A percentile compares a stretch with the other conserved stretches of the same genome.
Evolutionary conservation across 2,797 vertebrate genomes (phyloP).

Genomic region (Tapirus indicus): DNA sequence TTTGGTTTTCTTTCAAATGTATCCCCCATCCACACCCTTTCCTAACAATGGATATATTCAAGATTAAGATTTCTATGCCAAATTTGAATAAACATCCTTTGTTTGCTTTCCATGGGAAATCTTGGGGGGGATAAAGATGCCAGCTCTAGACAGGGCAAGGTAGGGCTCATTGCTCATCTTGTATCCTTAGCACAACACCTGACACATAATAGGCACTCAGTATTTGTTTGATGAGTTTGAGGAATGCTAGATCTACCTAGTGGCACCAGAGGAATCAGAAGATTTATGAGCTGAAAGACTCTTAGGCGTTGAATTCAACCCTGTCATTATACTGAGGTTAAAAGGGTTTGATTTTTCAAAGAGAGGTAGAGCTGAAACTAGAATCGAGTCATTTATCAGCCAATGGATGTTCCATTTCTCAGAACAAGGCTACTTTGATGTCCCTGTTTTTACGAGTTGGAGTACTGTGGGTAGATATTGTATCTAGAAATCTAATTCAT

Average conservation of each 20-base stretch:
- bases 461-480: background rate
- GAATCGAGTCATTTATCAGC: constrained; percentile 1
- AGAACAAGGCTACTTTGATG: background rate
- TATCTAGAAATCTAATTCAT: background rate
- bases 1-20: background rate
- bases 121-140: background rate
- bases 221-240: constrained; percentile 17
- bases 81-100: background rate
- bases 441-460: constrained; percentile 37
- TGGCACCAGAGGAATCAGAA: background rate
- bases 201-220: background rate
- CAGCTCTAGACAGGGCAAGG: background rate
- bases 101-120: background rate
- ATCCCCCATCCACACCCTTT: background rate
- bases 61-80: background rate
- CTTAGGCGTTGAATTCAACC: background rate
- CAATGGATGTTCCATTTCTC: constrained; percentile 36
- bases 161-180: background rate
- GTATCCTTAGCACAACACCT: background rate
- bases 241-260: background rate
- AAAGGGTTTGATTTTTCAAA: constrained; percentile 24
- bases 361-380: background rate
- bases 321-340: background rate
- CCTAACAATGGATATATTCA: background rate
- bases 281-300: background rate